Conservation (phyloP, 2,113 vertebrate species). For the Antigone vipio region DNA sequence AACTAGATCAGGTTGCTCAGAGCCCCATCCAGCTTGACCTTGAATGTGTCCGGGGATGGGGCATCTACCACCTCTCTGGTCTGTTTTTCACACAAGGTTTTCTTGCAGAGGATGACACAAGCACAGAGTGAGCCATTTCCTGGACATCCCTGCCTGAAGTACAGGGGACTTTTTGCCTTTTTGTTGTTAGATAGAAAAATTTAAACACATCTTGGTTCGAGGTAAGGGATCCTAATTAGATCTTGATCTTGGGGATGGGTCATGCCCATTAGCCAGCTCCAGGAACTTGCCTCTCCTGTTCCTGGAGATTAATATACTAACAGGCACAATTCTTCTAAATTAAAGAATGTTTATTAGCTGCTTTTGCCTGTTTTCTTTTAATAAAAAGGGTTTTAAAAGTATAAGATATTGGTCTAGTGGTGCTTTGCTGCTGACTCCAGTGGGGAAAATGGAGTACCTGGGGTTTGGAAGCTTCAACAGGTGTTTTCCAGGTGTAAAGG, state of each 20-base stretch:
- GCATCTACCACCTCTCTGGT: neutral
- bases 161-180: neutral
- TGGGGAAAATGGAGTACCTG: neutral
- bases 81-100: neutral
- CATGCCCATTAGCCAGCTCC: accelerated
- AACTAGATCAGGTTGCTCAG: neutral
- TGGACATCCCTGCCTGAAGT: neutral
- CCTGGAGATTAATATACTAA: neutral
- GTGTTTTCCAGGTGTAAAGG: neutral
- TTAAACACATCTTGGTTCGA: neutral
- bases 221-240: neutral
- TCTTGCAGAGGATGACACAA: neutral
- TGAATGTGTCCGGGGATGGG: neutral
- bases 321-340: neutral
- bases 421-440: neutral
- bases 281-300: neutral
- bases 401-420: neutral
- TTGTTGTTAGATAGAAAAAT: neutral
- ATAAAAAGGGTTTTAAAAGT: neutral
- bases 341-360: neutral
- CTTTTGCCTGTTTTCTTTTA: neutral
- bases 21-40: accelerated
- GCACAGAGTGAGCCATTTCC: neutral
- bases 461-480: neutral
- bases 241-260: neutral